Base-by-base conservation (phyloP, 1,140 invertebrate species). In the Globodera rostochiensis region DNA sequence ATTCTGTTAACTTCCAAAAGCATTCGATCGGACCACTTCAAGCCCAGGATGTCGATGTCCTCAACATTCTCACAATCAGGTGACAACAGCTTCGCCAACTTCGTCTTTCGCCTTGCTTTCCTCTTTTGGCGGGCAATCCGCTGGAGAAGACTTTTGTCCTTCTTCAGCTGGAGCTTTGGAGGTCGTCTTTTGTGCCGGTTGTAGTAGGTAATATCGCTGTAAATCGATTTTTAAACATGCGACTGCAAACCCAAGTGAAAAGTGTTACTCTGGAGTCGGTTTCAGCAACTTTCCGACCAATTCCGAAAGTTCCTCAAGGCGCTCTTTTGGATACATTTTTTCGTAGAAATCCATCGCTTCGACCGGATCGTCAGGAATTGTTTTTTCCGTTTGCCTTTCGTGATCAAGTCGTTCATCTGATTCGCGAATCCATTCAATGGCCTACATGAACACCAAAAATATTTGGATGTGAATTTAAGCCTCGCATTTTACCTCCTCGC, bases 401-500 rank as follows among this genome's bases (percentile, higher is more conserved):
- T 21, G 71, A 19, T 71, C 67, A 47, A 73, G 36, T 53, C 80
- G 79, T n/a, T 46, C 60, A 53, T 82, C 81, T 6, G 81, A 82
- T 73, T 82, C 73, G 57, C 64, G n/a, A 36, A 82, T 36, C 47
- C 70, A 82, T 57, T 71, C 66, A 36, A 81, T n/a, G 1, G 53
- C 11, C 81, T 82, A 13, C 74, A 82, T 60, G 36, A 50, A 66
- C 15, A 79, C 7, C 50, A 71, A 7, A 77, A 53, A 71, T n/a
- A 36, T 36, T 36, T 79, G 9, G 50, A 70, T 8, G 69, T 47
- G 36, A 71, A 36, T 13, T 36, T 1, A 3, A 36, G 13, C 11
- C 15, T 69, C 47, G n/a, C 49, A 66, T 19, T 66, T 19, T 64
- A 86, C 81, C 69, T 87, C 76, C n/a, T 84, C 15, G 19, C 66